Conservation (phyloP, 2,113 vertebrate species). For the Tricholaema leucomelas region DNA sequence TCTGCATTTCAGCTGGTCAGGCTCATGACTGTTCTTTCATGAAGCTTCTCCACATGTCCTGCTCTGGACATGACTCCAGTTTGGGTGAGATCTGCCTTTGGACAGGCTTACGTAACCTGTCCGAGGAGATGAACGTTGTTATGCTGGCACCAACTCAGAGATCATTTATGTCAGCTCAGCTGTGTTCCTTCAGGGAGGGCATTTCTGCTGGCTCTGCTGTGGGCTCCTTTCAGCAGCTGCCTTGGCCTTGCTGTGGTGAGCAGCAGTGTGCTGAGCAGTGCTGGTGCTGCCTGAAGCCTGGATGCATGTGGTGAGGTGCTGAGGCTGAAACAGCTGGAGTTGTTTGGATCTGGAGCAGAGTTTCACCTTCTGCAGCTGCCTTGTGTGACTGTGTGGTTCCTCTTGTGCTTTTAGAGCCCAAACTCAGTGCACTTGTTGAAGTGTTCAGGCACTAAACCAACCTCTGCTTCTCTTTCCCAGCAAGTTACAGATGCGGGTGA, state of each 20-base stretch:
- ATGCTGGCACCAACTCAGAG: background rate
- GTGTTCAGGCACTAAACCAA: background rate
- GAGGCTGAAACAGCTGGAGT: background rate
- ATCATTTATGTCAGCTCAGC: background rate
- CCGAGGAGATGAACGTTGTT: conserved; percentile 13
- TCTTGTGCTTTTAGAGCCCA: background rate
- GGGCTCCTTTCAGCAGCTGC: background rate
- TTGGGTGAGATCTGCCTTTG: background rate
- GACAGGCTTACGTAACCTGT: conserved; percentile 33
- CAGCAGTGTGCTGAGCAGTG: background rate
- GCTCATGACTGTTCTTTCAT: background rate
- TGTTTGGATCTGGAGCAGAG: background rate
- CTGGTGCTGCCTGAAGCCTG: background rate
- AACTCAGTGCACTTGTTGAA: background rate
- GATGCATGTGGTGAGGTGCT: background rate
- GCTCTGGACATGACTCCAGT: background rate
- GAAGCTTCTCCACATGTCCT: background rate
- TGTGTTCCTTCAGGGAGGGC: background rate
- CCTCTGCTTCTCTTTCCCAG: conserved; percentile 25
- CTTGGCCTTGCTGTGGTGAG: background rate
- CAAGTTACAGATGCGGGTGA: conserved; percentile 94
- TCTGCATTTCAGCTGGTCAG: background rate
- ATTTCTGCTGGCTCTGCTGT: conserved; percentile 15
- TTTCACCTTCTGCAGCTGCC: background rate
- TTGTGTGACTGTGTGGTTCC: background rate